Evolutionary conservation across 1,140 invertebrate genomes (phyloP), one percentile per base, ranked within the genome.

Genomic region (Ceratosolen fusciceps): DNA sequence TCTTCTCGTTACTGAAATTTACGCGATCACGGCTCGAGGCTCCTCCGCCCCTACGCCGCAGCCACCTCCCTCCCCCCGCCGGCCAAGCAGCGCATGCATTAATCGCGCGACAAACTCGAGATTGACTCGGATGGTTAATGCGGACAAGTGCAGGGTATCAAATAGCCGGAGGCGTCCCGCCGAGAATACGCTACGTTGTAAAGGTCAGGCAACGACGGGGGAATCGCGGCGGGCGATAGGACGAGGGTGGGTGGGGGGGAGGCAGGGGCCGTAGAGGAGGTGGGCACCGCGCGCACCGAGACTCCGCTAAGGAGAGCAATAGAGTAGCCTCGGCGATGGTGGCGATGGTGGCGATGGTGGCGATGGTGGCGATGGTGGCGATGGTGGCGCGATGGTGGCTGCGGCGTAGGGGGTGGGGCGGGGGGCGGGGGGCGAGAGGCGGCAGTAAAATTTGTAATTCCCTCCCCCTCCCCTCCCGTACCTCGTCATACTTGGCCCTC

Each of bases 41-140:
- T 52, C 9, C 1, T 5, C 34, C 54, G 16, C 24, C 21, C 19
- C 2, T 8, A 19, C 26, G 24, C 39, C 37, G 29, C n/a, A n/a
- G n/a, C 37, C n/a, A n/a, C n/a, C n/a, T 52, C 9, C 1, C 16
- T 54, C 54, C 31, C 24, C 21, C 19, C 2, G n/a, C 37, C 26
- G 24, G 37, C 37, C 37, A n/a, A n/a, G n/a, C 37, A 56, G 31
- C 37, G 67, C 54, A 52, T 72, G 71, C 62, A 52, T 72, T 60
- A 26, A 52, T 47, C 34, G 37, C 34, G 58, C 34, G 65, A 62
- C 56, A 47, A 78, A 78, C 43, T 65, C 24, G 43, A 37, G 54
- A 9, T 34, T 26, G 52, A n/a, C 75, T 77, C 71, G n/a, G 65
- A 77, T 77, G 75, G 72, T 85, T 84, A 83, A 84, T 84, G 83